Evolutionary conservation across 2,888 invertebrate species (phyloP).

Genomic region (Nomada fucata): DNA sequence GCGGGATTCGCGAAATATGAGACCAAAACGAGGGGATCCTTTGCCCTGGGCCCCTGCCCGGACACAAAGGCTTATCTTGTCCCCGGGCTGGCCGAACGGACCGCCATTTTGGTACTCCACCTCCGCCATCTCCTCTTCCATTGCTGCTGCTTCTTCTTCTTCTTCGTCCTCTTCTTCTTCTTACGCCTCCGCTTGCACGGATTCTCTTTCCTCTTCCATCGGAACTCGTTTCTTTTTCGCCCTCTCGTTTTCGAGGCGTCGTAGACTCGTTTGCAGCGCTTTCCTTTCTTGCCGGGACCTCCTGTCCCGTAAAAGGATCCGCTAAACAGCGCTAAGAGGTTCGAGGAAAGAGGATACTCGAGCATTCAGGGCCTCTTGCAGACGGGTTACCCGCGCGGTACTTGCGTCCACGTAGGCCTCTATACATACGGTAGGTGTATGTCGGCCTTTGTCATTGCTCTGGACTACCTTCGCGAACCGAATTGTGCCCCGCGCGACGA

Average conservation of each 20-base stretch:
- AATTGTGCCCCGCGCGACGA: conserved; percentile 56
- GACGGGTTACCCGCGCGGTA: conserved; percentile 20
- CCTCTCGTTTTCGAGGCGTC: conserved; percentile 63
- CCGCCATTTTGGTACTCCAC: conserved; percentile 78
- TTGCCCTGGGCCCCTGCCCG: conserved; percentile 69
- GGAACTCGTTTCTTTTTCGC: conserved; percentile 64
- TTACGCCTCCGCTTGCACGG: background rate
- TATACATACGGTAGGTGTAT: background rate
- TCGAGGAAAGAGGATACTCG: conserved; percentile 79
- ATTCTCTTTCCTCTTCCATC: conserved; percentile 23
- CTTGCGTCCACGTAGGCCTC: background rate
- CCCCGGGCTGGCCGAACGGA: conserved; percentile 62
- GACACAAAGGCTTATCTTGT: conserved; percentile 82
- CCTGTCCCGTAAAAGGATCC: conserved; percentile 79
- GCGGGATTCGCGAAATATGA: conserved; percentile 83
- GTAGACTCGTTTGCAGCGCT: conserved; percentile 62
- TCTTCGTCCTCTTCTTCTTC: conserved; percentile 45
- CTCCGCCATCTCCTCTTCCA: conserved; percentile 55
- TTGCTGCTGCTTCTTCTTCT: conserved; percentile 38
- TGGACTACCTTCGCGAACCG: background rate
- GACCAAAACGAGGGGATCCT: conserved; percentile 77
- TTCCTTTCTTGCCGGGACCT: conserved; percentile 75
- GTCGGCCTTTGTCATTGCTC: conserved; percentile 66
- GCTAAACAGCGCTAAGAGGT: conserved; percentile 79
- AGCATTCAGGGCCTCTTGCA: conserved; percentile 73